Base-by-base conservation (phyloP, 2,797 vertebrate genomes). In the Rallus crepitans region DNA sequence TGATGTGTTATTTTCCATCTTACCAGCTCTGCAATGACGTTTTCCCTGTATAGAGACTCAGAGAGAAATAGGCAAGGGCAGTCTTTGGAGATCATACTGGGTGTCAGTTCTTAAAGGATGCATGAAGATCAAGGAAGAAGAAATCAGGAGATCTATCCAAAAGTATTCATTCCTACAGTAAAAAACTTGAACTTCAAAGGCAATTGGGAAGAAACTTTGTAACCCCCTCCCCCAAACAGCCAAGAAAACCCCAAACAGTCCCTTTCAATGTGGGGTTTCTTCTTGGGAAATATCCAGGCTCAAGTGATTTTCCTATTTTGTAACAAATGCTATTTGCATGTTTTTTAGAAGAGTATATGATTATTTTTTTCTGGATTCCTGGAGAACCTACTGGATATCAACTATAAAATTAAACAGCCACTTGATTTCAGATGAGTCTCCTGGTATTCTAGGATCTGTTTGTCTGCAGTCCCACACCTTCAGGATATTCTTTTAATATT, bases 311-410 rank as follows among this genome's bases (percentile, higher is more conserved):
- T 33, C 14, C 61, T 92, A 28, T 75, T 89, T 79, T 73, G 52
- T 63, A 66, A 55, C 30, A 65, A 72, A 72, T 31, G 6, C 55
- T 4, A 87, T 91, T 94, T 52, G 25, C 16, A 18, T 19, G 15
- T 53, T 94, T 90, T 87, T 95, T 90, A 95, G 65, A 88, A 93
- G 82, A 94, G 81, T 7, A 6, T 65, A 50, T 52, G 27, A 53
- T 61, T 61, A 79, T 30, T 88, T 84, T 89, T 89, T 66, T 3
- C 60, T 72, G 47, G 25, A 57, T 63, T 89, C 45, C 33, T 61
- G 53, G 50, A 87, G 35, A 91, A 24, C 15, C 18, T 64, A 15
- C 12, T 56, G 35, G 11, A 4, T 69, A 60, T 60, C 40, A 84
- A 89, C 78, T 21, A 60, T 4, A n/a, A 56, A 70, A 86, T 82